Evolutionary conservation across 2,113 vertebrate genomes (phyloP).

Genomic region (Lagopus muta): DNA sequence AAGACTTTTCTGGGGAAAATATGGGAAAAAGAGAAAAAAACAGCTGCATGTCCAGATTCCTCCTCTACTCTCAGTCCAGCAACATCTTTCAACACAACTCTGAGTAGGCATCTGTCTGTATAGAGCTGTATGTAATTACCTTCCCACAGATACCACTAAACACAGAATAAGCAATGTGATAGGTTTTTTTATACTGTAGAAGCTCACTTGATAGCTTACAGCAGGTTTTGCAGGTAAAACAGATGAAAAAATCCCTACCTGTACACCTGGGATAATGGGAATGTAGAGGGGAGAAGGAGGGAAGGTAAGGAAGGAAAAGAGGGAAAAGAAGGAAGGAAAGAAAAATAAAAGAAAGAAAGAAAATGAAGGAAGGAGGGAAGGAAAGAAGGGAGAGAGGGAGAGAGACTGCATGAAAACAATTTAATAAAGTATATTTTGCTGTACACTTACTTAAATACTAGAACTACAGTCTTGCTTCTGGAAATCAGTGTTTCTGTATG

Average conservation of each 20-base stretch:
- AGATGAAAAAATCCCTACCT: background rate
- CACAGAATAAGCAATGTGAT: background rate
- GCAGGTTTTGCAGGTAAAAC: background rate
- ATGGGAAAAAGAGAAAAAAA: fast-evolving
- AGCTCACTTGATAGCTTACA: background rate
- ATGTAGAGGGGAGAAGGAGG: too few relatives aligned
- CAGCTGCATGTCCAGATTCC: background rate
- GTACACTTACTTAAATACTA: background rate
- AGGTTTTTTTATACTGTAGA: background rate
- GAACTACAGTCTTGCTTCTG: background rate
- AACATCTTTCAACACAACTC: background rate
- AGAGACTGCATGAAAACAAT: background rate
- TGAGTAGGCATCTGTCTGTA: background rate
- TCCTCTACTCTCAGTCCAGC: background rate
- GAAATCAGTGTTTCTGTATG: background rate
- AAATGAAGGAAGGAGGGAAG: background rate
- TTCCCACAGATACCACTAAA: background rate
- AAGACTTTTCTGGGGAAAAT: fast-evolving
- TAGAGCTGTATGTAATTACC: background rate
- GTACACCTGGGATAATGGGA: background rate
- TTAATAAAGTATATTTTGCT: background rate
- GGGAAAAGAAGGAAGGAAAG: background rate
- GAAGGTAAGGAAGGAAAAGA: background rate
- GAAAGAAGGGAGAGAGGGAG: too few relatives aligned
- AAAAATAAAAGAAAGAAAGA: fast-evolving